A percentile compares a stretch with the other conserved stretches of the same genome.
Evolutionary conservation across 2,113 vertebrate species (phyloP).

Genomic region (Chlorodrepanis virens): DNA sequence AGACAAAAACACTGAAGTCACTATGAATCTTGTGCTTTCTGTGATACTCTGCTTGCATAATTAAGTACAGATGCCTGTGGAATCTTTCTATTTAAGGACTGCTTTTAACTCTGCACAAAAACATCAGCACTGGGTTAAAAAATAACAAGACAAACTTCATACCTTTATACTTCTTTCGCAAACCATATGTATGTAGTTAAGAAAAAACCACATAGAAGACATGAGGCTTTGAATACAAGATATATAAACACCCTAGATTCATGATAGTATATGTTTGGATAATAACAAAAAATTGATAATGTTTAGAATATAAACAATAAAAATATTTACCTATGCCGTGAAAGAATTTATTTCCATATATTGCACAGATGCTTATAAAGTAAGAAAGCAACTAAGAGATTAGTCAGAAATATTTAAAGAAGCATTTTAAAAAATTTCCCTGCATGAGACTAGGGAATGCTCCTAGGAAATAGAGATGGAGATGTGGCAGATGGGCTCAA

Average conservation of each 20-base stretch:
- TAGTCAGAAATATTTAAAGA: neutral
- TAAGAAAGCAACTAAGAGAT: neutral
- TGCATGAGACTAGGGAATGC: neutral
- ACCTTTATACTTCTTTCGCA: neutral
- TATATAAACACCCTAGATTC: neutral
- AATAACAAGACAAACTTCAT: neutral
- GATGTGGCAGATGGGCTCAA: neutral
- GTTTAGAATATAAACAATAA: neutral
- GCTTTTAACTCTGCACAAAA: neutral
- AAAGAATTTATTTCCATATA: neutral
- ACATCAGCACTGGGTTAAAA: neutral
- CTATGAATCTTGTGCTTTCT: neutral
- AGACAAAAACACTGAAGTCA: neutral
- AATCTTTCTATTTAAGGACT: neutral
- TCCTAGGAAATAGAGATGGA: neutral
- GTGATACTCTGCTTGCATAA: neutral
- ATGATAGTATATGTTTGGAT: neutral
- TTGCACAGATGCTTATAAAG: neutral
- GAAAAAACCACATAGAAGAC: neutral
- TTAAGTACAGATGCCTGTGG: neutral
- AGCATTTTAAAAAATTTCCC: neutral
- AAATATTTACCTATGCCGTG: neutral
- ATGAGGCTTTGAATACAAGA: neutral
- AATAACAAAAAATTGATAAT: neutral
- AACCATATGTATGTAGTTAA: neutral